These are phyloP conservation scores for Pterocles orientalis DNA, from an alignment of 2,113 vertebrate species.

Conservation along the genomic window DNA sequence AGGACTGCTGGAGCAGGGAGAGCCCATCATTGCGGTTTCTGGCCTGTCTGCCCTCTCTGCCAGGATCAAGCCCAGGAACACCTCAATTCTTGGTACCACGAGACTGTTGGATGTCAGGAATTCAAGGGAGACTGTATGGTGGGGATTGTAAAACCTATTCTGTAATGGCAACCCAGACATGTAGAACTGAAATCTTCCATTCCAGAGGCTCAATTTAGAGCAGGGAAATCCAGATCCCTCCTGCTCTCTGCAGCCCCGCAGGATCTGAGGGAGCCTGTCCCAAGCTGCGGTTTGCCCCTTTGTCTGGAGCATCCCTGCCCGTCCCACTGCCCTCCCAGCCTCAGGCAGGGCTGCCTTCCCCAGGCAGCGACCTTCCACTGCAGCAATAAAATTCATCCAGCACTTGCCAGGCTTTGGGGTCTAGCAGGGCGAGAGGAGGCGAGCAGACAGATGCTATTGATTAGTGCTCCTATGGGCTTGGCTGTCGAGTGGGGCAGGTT, in stretches of 20 bases:
- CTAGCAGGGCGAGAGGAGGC: not conserved
- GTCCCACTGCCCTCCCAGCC: not conserved
- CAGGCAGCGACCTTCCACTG: accelerated
- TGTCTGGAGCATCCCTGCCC: not conserved
- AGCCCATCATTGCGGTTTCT: not conserved
- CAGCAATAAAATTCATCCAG: too few species aligned
- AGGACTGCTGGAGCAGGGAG: not conserved
- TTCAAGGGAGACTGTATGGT: not conserved
- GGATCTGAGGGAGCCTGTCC: accelerated
- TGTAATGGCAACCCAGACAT: accelerated
- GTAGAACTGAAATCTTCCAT: not conserved
- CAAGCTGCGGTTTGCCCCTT: not conserved
- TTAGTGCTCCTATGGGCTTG: not conserved
- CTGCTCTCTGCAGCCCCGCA: not conserved
- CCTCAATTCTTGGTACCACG: accelerated
- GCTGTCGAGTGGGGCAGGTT: not conserved
- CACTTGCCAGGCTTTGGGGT: not conserved
- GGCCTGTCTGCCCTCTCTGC: not conserved
- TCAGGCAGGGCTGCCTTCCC: not conserved
- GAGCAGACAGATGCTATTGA: not conserved
- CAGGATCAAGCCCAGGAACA: not conserved
- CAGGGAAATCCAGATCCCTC: not conserved
- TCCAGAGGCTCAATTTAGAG: not conserved
- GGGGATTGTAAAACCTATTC: not conserved
- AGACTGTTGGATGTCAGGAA: not conserved